Conservation (phyloP, 2,888 invertebrate species). For the Agrotis segetum region DNA sequence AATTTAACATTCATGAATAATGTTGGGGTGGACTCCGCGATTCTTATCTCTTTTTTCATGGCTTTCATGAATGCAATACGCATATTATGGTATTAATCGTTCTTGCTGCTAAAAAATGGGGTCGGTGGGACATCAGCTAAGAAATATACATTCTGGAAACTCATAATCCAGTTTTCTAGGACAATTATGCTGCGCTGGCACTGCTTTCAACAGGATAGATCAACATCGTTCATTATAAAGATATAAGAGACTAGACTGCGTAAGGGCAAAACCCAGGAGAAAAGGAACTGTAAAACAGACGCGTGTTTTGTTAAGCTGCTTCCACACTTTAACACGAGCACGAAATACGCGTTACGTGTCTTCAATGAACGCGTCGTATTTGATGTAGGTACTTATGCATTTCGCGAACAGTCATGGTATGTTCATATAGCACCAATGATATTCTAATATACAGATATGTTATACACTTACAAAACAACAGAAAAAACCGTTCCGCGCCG, state of each 20-base stretch:
- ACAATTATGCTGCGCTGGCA: background rate
- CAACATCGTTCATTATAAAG: background rate
- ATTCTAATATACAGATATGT: too few relatives aligned
- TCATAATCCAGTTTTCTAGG: background rate
- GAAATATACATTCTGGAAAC: background rate
- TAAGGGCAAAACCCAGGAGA: conserved; percentile 33
- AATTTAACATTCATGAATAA: too few relatives aligned
- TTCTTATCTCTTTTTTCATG: too few relatives aligned
- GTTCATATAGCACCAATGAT: too few relatives aligned
- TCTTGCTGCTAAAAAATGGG: background rate
- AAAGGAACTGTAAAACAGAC: conserved; percentile 23
- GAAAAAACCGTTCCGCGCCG: too few relatives aligned
- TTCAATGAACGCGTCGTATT: too few relatives aligned
- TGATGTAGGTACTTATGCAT: too few relatives aligned
- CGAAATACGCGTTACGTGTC: too few relatives aligned
- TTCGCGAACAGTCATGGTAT: too few relatives aligned
- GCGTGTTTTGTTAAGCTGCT: background rate
- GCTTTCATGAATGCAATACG: background rate
- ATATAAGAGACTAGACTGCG: background rate
- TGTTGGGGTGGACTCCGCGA: too few relatives aligned
- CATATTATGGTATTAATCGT: background rate
- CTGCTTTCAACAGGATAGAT: conserved; percentile 3
- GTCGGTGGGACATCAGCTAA: background rate
- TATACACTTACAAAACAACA: too few relatives aligned
- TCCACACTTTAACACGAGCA: too few relatives aligned